Evolutionary conservation across 1,140 invertebrate species (phyloP), one percentile per base, ranked within the genome.

Genomic region (Lucilia sericata): DNA sequence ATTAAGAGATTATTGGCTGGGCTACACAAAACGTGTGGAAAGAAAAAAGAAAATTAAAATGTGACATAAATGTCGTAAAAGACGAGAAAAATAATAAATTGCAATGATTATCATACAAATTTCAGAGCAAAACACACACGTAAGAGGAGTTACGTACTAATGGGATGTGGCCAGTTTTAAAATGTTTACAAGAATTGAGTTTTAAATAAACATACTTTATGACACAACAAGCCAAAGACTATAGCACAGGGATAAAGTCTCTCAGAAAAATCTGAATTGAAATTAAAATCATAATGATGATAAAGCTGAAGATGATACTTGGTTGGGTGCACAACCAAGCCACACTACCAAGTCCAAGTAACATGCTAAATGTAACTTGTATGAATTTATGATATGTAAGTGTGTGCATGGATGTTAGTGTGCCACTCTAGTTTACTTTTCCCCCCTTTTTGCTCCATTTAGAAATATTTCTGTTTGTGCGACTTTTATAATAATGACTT

Each of bases 401-500:
- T 42, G 42, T 42, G 5, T 42, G 42, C 42, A 42, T 42, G 5
- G 5, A 42, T 42, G 42, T 42, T 42, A 2, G 42, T 42, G 42
- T 42, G 42, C 42, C 42, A 42, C 42, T 42, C 5, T 42, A 42
- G 42, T 8, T 42, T 42, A 42, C 42, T 42, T 7, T 30, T 3
- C 25, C 25, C 42, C 42, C 42, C 42, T 10, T 42, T 42, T 42
- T 42, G 42, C 42, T 42, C 42, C 42, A 2, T 42, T 42, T 42
- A 42, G 42, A 42, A 42, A n/a, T n/a, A 17, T 60, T 12, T 60
- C 8, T 60, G 10, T 42, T 5, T 60, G 51, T 60, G 17, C 5
- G 60, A 70, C 60, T 70, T 10, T 70, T 19, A 70, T 70, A 70
- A 70, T 70, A 70, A 70, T 70, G 65, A 21, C 65, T 70, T 21